Conservation (phyloP, 2,113 vertebrate genomes). For the Ammospiza nelsoni region DNA sequence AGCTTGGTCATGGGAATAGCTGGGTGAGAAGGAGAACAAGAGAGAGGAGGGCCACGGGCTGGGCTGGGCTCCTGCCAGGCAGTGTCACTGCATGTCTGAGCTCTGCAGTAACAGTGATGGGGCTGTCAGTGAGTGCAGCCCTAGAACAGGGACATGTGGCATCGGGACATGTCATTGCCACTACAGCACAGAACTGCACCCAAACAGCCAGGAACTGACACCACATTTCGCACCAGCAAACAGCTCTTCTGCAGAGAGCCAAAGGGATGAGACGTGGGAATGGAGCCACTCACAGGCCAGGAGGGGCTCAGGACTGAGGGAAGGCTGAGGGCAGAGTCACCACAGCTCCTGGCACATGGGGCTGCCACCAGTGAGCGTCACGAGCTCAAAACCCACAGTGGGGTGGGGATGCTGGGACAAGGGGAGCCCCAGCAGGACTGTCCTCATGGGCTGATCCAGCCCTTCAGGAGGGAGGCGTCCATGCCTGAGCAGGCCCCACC, state of each 20-base stretch:
- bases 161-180: accelerated
- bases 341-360: neutral
- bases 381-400: accelerated
- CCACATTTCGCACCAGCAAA: neutral
- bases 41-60: neutral
- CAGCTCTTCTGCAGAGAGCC: neutral
- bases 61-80: neutral
- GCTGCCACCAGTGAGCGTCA: neutral
- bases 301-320: neutral
- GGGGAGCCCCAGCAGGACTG: neutral
- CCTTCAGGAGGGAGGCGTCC: accelerated
- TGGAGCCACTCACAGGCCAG: accelerated
- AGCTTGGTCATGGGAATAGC: neutral
- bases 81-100: accelerated
- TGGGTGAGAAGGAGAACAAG: neutral
- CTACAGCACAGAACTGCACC: neutral
- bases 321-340: neutral
- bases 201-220: neutral
- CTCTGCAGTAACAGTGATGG: neutral
- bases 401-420: neutral
- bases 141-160: accelerated
- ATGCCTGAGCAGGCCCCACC: neutral
- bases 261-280: neutral
- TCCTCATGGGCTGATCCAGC: neutral
- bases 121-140: neutral